phyloP scores from a whole-genome alignment of 1,140 invertebrate species.

The Acyrthosiphon pisum region DNA sequence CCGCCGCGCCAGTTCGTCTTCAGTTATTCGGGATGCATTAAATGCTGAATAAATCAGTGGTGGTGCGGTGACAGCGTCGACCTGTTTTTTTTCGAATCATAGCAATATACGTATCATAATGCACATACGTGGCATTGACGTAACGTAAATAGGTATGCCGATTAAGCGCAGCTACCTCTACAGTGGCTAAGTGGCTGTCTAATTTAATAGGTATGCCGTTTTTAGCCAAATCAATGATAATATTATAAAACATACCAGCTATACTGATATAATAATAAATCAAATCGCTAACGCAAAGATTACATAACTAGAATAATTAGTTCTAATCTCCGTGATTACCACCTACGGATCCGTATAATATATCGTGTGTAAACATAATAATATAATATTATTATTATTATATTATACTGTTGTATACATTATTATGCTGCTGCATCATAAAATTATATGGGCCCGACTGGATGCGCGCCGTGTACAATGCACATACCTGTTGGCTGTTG shows the following conservation, averaged over 20 bases:
- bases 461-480: neutral
- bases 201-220: neutral
- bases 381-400: neutral
- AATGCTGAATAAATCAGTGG: neutral
- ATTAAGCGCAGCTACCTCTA: neutral
- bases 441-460: neutral
- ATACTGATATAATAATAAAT: neutral
- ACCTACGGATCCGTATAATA: neutral
- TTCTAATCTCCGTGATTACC: neutral
- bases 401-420: neutral
- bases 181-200: neutral
- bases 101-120: too few species aligned
- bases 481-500: too few species aligned
- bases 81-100: neutral
- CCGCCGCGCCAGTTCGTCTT: neutral
- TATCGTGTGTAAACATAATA: neutral
- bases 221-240: neutral
- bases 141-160: neutral
- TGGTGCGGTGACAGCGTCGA: too few species aligned
- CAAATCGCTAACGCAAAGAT: neutral
- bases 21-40: neutral
- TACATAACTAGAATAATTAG: neutral
- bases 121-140: neutral
- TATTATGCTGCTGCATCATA: too few species aligned
- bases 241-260: neutral